These are phyloP conservation scores for Eutrigla gurnardus DNA, from an alignment of 2,797 vertebrate genomes.

Conservation along the genomic window DNA sequence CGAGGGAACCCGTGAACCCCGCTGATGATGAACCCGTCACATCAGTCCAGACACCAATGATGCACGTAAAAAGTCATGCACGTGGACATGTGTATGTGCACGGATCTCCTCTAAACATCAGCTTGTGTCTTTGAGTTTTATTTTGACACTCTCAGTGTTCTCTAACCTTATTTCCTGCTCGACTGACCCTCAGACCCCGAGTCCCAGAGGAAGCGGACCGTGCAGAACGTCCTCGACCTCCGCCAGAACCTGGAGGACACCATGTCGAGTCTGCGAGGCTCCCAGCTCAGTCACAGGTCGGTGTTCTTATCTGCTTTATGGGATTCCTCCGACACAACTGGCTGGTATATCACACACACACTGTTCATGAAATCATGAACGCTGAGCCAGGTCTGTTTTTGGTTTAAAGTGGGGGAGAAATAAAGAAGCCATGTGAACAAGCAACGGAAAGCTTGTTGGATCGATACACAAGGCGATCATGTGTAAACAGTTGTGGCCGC, in stretches of 20 bases:
- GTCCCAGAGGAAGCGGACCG: conserved; percentile 97
- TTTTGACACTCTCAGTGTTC: conserved; percentile 50
- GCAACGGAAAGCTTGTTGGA: conserved; percentile 31
- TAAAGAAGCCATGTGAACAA: conserved; percentile 17
- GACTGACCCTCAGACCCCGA: conserved; percentile 89
- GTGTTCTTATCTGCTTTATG: conserved; percentile 12
- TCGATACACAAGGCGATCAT: conserved; percentile 52
- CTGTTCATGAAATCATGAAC: conserved; percentile 20
- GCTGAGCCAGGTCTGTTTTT: neutral
- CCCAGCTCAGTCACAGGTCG: conserved; percentile 96
- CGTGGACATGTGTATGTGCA: neutral
- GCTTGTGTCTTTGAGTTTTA: conserved; percentile 11
- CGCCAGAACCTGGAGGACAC: conserved; percentile 99
- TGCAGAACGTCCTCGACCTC: conserved; percentile 98
- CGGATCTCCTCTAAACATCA: conserved; percentile 2
- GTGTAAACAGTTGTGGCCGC: conserved; percentile 69
- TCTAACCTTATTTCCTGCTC: conserved; percentile 49
- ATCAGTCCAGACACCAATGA: conserved; percentile 31
- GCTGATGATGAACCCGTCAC: conserved; percentile 27
- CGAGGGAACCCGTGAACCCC: conserved; percentile 29
- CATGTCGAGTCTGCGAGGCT: conserved; percentile 96
- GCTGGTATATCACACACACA: neutral
- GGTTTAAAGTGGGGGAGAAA: conserved; percentile 17
- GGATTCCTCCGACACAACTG: neutral
- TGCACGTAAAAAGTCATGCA: neutral